A percentile compares a stretch with the other conserved stretches of the same genome.
These are phyloP conservation scores for Erythrocebus patas DNA, from an alignment of 2,113 vertebrate genomes.

Conservation along the genomic window DNA sequence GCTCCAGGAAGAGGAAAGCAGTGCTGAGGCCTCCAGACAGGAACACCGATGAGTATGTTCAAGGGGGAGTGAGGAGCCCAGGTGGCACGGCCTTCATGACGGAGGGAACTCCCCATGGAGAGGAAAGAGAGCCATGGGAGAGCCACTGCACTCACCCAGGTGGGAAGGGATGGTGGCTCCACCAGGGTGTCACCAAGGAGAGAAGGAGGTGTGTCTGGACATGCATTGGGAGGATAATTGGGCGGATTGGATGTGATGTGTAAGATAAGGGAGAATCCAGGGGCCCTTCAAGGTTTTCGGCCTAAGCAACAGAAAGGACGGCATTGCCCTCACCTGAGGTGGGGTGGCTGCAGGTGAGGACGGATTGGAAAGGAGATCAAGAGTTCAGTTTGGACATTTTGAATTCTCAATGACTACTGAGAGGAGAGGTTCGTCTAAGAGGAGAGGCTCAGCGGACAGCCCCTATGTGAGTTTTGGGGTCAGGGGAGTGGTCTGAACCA, in stretches of 20 bases:
- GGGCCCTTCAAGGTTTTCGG: not conserved
- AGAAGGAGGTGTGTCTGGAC: not conserved
- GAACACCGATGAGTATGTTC: not conserved
- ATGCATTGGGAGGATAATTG: not conserved
- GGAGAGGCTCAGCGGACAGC: too few species aligned
- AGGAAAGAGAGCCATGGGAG: accelerated
- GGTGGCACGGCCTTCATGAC: accelerated
- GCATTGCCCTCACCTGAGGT: not conserved
- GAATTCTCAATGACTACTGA: not conserved
- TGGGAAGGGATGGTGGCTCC: accelerated
- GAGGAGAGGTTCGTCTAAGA: not conserved
- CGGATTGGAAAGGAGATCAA: too few species aligned
- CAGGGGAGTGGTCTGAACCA: not conserved
- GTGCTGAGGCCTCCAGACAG: not conserved
- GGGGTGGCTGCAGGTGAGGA: not conserved
- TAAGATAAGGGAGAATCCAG: not conserved
- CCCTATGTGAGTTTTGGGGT: not conserved
- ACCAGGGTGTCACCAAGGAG: not conserved
- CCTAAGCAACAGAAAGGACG: not conserved
- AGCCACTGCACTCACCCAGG: not conserved
- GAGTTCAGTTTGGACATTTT: not conserved
- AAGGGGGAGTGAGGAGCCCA: too few species aligned
- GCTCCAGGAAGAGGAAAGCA: not conserved
- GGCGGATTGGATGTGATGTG: not conserved
- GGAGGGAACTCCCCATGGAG: not conserved